Evolutionary conservation across 2,113 vertebrate genomes (phyloP), one percentile per base, ranked within the genome.

Genomic region (Larimichthys polyactis): DNA sequence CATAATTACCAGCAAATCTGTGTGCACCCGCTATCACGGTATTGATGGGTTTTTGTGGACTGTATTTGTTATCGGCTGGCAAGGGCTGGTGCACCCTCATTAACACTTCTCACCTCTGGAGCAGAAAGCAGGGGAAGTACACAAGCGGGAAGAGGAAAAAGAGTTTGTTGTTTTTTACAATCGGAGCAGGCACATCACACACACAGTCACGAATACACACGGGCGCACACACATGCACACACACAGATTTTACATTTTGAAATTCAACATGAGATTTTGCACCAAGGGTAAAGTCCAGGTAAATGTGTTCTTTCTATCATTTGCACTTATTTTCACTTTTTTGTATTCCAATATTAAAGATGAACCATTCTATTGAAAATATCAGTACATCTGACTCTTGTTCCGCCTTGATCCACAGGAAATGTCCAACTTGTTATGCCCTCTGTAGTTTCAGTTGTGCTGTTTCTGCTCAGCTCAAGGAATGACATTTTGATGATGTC

Each of bases 101-200:
- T 94, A 94, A 90, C 92, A 89, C 86, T 72, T 79, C 90, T 90
- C 88, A 93, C 91, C 88, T 90, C 84, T 83, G 83, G 75, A 82
- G 78, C 84, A 75, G 78, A 72, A 84, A 88, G 75, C 36, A 44
- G 40, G 6, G 29, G 48, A 89, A 82, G 82, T 84, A 89, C 87
- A 92, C 83, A 90, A 89, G 82, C 49, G 12, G 67, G 48, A 20
- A 83, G 69, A 62, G 68, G 65, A 81, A 58, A 81, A 71, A 16
- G 12, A 43, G 29, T 79, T 58, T 54, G 29, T 58, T 64, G 46
- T 68, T 73, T 84, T 71, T 72, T 77, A 71, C 75, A 62, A 78
- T 73, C 54, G 44, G 55, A 27, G 57, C 20, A 20, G 9, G 51
- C 54, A 54, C 36, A 20, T 7, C 16, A 10, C 15, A 74, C 40